These are phyloP conservation scores for Oophaga sylvatica DNA, from an alignment of 2,797 vertebrate genomes.

Conservation along the genomic window DNA sequence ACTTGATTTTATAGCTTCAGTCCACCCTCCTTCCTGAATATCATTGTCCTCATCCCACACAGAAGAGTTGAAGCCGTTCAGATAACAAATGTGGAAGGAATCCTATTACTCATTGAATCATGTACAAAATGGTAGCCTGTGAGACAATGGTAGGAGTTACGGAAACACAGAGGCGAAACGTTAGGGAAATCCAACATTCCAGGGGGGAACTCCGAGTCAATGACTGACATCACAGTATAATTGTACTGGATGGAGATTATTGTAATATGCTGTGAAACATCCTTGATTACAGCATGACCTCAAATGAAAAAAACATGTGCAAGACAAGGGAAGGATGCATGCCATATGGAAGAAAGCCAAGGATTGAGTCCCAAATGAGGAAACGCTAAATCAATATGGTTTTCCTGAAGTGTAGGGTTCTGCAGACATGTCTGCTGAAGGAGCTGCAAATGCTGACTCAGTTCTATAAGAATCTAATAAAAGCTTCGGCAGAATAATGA, in stretches of 20 bases:
- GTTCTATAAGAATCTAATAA: conserved; percentile 21
- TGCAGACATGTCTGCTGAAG: conserved; percentile 26
- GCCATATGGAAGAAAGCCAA: conserved; percentile 48
- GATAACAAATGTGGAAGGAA: conserved; percentile 14
- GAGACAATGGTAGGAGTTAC: conserved; percentile 41
- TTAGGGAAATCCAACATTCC: conserved; percentile 50
- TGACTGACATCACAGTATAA: conserved; percentile 24
- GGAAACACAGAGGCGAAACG: conserved; percentile 23
- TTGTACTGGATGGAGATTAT: conserved; percentile 37
- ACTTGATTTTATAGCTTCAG: conserved; percentile 34
- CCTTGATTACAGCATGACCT: conserved; percentile 18
- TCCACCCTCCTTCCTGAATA: conserved; percentile 38
- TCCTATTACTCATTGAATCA: conserved; percentile 24
- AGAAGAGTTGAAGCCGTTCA: not conserved
- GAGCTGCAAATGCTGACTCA: conserved; percentile 51
- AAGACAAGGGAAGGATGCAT: conserved; percentile 21
- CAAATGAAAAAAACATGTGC: conserved; percentile 20
- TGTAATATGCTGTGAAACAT: conserved; percentile 24
- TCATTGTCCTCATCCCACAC: conserved; percentile 44
- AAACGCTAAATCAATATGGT: conserved; percentile 49
- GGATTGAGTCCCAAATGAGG: conserved; percentile 35
- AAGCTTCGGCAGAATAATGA: not conserved
- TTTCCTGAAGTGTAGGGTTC: conserved; percentile 27
- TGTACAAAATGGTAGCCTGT: not conserved
- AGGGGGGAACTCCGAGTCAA: conserved; percentile 34